Evolutionary conservation across 2,797 vertebrate genomes (phyloP).

Genomic region (Siniperca scherzeri): DNA sequence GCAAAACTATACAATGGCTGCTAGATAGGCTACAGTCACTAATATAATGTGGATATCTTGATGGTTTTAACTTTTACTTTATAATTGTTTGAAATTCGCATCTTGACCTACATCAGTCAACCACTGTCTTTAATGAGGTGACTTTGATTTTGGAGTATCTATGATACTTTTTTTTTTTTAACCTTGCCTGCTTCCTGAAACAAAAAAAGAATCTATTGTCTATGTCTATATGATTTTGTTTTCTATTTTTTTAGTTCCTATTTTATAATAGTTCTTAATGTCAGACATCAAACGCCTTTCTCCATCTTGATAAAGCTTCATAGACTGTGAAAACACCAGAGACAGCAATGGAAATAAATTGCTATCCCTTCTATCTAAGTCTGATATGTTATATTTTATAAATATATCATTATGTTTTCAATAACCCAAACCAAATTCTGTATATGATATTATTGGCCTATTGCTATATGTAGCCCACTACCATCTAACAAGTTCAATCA

Average conservation of each 20-base stretch:
- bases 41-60: not conserved
- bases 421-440: not conserved
- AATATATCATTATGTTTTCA: not conserved
- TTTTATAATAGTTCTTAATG: not conserved
- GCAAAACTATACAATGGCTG: not conserved
- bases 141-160: not conserved
- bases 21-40: not conserved
- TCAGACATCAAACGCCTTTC: not conserved
- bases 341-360: not conserved
- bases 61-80: not conserved
- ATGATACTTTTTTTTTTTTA: not conserved
- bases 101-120: not conserved
- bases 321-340: not conserved
- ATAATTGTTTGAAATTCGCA: not conserved
- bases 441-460: not conserved
- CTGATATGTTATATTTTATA: conserved; percentile 1
- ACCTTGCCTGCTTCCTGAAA: not conserved
- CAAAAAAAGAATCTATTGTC: not conserved
- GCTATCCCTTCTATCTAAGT: not conserved
- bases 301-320: not conserved
- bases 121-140: not conserved
- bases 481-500: not conserved
- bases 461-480: conserved; percentile 1
- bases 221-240: not conserved
- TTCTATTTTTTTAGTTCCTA: not conserved